Conservation (phyloP, 2,888 invertebrate genomes). For the Pheosia tremula region DNA sequence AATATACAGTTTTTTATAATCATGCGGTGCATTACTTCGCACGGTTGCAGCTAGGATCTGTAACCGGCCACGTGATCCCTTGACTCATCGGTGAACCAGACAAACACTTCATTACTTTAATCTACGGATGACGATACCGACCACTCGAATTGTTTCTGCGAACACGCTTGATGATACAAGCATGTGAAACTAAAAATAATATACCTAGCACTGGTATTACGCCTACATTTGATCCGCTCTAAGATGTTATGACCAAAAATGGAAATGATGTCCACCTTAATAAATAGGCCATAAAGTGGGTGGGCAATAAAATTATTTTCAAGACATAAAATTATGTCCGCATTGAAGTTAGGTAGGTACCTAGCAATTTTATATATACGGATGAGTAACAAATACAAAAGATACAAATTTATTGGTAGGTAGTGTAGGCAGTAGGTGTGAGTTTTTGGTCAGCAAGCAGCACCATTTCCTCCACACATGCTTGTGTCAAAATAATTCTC, state of each 20-base stretch:
- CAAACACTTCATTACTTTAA: constrained; percentile 52
- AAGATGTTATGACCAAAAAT: constrained; percentile 18
- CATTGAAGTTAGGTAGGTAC: not conserved
- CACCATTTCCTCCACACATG: too few species aligned
- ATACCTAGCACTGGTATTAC: constrained; percentile 12
- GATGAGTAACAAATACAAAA: too few species aligned
- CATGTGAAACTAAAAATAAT: constrained; percentile 5
- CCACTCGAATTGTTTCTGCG: constrained; percentile 48
- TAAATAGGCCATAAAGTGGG: constrained; percentile 17
- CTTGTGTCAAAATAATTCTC: too few species aligned
- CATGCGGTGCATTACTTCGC: constrained; percentile 30
- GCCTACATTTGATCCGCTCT: constrained; percentile 19
- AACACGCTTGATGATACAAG: constrained; percentile 15
- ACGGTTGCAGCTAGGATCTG: constrained; percentile 31
- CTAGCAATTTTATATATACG: not conserved
- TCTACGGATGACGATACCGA: constrained; percentile 47
- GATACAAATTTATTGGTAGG: too few species aligned
- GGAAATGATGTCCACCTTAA: constrained; percentile 12
- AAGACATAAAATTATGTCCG: not conserved
- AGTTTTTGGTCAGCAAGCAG: too few species aligned
- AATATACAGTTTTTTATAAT: constrained; percentile 37
- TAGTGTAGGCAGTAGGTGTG: too few species aligned
- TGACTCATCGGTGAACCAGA: constrained; percentile 52
- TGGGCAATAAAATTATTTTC: constrained; percentile 9
- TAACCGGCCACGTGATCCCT: constrained; percentile 32